A percentile compares a stretch with the other conserved stretches of the same genome.
Evolutionary conservation across 2,888 invertebrate species (phyloP).

Genomic region (Myopa testacea): DNA sequence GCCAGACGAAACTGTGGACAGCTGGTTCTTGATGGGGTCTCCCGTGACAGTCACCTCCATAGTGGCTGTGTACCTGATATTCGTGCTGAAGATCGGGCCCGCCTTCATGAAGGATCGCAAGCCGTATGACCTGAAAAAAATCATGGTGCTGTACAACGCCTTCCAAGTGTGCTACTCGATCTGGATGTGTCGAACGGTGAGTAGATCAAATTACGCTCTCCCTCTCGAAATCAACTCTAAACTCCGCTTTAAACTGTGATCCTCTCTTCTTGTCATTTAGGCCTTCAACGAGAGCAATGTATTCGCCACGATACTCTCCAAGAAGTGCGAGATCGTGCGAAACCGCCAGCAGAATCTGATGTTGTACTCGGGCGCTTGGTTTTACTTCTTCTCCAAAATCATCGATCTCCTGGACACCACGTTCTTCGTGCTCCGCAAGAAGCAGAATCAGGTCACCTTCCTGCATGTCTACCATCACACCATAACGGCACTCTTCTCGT

Average conservation of each 20-base stretch:
- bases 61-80: conserved; percentile 76
- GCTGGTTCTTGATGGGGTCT: conserved; percentile 83
- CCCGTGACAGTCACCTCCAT: conserved; percentile 78
- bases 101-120: conserved; percentile 80
- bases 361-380: conserved; percentile 75
- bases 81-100: conserved; percentile 82
- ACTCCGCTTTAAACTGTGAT: background rate
- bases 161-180: conserved; percentile 88
- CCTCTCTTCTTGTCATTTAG: conserved; percentile 46
- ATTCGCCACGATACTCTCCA: conserved; percentile 59
- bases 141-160: conserved; percentile 85
- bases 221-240: background rate
- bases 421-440: conserved; percentile 91
- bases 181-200: conserved; percentile 72
- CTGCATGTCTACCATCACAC: conserved; percentile 92
- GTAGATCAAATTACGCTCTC: conserved; percentile 40
- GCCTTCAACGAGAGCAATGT: conserved; percentile 62
- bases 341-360: conserved; percentile 70
- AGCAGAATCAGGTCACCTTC: conserved; percentile 87
- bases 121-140: conserved; percentile 78
- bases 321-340: conserved; percentile 62
- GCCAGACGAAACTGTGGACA: conserved; percentile 80
- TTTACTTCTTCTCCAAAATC: conserved; percentile 84
- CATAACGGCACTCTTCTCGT: conserved; percentile 81
- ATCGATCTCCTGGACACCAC: conserved; percentile 83